Evolutionary conservation across 2,797 vertebrate genomes (phyloP).

Genomic region (Rhinophrynus dorsalis): DNA sequence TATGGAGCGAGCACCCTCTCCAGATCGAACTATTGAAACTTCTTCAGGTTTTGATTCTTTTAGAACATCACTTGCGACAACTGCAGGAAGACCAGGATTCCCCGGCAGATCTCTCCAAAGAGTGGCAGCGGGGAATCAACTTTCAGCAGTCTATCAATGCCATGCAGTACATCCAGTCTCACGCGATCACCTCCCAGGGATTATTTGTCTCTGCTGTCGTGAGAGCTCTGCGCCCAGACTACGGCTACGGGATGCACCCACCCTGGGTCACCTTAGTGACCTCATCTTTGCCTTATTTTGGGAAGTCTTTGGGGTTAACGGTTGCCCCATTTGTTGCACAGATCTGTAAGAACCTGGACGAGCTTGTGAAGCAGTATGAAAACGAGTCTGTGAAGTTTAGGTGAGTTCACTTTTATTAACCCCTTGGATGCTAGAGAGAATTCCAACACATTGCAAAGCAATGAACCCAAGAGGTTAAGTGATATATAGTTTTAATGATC

Average conservation of each 20-base stretch:
- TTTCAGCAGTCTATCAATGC: conserved; percentile 94
- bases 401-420: conserved; percentile 61
- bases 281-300: conserved; percentile 85
- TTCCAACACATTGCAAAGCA: too few relatives aligned
- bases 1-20: conserved; percentile 88
- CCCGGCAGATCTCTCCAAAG: conserved; percentile 77
- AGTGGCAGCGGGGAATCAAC: conserved; percentile 87
- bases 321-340: conserved; percentile 87
- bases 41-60: conserved; percentile 85
- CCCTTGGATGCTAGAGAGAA: too few relatives aligned
- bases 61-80: conserved; percentile 82
- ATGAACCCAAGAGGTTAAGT: too few relatives aligned
- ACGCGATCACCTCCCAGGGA: conserved; percentile 92
- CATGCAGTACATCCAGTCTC: conserved; percentile 82
- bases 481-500: too few relatives aligned
- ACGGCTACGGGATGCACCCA: conserved; percentile 91
- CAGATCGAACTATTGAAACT: conserved; percentile 93
- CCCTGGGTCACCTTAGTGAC: conserved; percentile 91
- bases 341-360: conserved; percentile 94
- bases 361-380: conserved; percentile 88
- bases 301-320: conserved; percentile 89
- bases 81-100: conserved; percentile 66
- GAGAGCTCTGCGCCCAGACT: conserved; percentile 86
- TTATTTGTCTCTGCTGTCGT: conserved; percentile 91
- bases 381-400: conserved; percentile 81